Base-by-base conservation (phyloP, 2,113 vertebrate genomes). In the Neopipo cinnamomea region DNA sequence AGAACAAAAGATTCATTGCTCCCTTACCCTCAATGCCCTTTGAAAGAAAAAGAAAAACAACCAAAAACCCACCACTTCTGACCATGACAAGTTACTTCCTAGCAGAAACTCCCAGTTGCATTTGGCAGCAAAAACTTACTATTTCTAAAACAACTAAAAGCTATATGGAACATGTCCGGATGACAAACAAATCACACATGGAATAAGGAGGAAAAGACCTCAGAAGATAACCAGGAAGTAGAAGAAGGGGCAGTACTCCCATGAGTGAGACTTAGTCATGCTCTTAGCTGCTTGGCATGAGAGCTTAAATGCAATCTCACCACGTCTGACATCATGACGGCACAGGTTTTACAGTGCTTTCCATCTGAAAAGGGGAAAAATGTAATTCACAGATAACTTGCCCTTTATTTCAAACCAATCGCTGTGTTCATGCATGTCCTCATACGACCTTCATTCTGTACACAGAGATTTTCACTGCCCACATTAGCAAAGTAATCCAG, bases 241-340 rank as follows among this genome's bases (percentile, higher is more conserved):
- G 61, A 66, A 67, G 42, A 8, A 80, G 47, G 8, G 20, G 11
- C 63, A 92, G 31, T 22, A 58, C 10, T 75, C 33, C 35, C 14
- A 86, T n/a, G n/a, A n/a, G n/a, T n/a, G n/a, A n/a, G 46, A 75
- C 33, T 52, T 6, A 56, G 63, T 62, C 37, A 27, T 21, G 15
- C 20, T 53, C 52, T 52, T 42, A 52, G n/a, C 23, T 75, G 37
- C 37, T 71, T 5, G 3, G 42, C 18, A 19, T 47, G 58, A 87
- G 21, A 84, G 28, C 5, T 25, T 55, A 50, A 28, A 85, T 23
- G 23, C 35, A 90, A 55, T 21, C 47, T 88, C 59, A 63, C 14
- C 9, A 15, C 5, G 18, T 49, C 52, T 44, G 58, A 87, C 10
- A 21, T 27, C 17, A 35, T 18, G 28, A 80, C 0, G 0, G 70